Base-by-base conservation (phyloP, 2,113 vertebrate species). In the Morone saxatilis region DNA sequence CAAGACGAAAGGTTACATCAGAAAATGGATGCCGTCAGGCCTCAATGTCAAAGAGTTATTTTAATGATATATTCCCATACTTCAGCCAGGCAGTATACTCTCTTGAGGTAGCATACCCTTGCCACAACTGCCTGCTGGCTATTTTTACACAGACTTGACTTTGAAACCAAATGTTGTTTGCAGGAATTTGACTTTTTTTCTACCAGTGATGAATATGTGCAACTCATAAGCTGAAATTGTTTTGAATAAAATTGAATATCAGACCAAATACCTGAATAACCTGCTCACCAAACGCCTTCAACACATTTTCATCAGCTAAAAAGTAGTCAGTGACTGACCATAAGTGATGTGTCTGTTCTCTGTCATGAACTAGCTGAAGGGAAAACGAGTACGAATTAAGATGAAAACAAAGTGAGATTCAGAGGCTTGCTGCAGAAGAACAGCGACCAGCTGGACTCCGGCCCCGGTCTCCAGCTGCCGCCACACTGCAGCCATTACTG, bases 1-100 rank as follows among this genome's bases (percentile, higher is more conserved):
- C 90, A 94, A 94, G 92, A 94, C 87, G 84, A 92, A 92, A 94
- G 93, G 89, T 89, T 94, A 94, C 86, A 89, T 90, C 90, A 91
- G 86, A 92, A 91, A 92, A 92, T 80, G 86, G 83, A 93, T 84
- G 88, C 89, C 75, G 86, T 89, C 87, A 90, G 90, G 85, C 85
- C 76, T 94, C 91, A 87, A 85, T 75, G 92, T 94, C 91, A 92
- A 59, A 72, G 86, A 89, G 83, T 88, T 90, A 92, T 93, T 94
- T 93, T 91, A 94, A 94, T 94, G 91, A 94, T 92, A 93, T 93
- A 92, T 88, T 91, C 91, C 76, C 80, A 84, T 85, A 73, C 84
- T 93, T 88, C 81, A 88, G 90, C 63, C 48, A 65, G 66, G 71
- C 86, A 59, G 75, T 71, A 11, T 5, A 57, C 76, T 92, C 92